Percentiles rank a stretch among this genome's conserved stretches.
These are phyloP conservation scores for Rhizomys pruinosus DNA, from an alignment of 2,113 vertebrate genomes.

Conservation along the genomic window DNA sequence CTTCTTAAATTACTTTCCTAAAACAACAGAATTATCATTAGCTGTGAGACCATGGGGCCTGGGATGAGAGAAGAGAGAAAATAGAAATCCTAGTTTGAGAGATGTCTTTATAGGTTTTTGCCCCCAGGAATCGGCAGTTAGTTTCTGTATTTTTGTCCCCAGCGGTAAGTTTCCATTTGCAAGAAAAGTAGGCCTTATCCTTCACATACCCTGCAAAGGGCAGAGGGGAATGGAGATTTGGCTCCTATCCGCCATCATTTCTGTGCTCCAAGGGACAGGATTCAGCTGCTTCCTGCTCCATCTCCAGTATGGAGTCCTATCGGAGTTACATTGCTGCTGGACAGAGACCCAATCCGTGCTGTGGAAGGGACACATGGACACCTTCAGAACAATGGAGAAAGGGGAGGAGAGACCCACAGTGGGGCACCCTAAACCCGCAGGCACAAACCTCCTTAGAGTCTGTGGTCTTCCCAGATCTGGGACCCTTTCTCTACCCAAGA, in stretches of 20 bases:
- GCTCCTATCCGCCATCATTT: not conserved
- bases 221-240: not conserved
- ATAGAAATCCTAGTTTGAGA: not conserved
- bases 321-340: no score
- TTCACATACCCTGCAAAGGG: not conserved
- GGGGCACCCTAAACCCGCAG: no score
- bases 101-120: not conserved
- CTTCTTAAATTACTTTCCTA: not conserved
- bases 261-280: not conserved
- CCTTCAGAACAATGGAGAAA: not conserved
- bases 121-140: not conserved
- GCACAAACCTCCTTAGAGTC: not conserved
- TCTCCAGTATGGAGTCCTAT: no score
- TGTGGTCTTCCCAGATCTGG: not conserved
- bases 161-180: not conserved
- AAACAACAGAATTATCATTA: not conserved
- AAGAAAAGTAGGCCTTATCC: not conserved
- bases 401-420: not conserved
- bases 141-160: not conserved
- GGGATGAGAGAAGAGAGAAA: no score
- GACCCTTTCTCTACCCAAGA: not conserved
- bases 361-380: not conserved
- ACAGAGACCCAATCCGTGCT: not conserved
- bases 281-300: not conserved
- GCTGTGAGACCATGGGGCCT: not conserved